phyloP scores from a whole-genome alignment of 2,888 invertebrate genomes.

The Drosophila tripunctata region DNA sequence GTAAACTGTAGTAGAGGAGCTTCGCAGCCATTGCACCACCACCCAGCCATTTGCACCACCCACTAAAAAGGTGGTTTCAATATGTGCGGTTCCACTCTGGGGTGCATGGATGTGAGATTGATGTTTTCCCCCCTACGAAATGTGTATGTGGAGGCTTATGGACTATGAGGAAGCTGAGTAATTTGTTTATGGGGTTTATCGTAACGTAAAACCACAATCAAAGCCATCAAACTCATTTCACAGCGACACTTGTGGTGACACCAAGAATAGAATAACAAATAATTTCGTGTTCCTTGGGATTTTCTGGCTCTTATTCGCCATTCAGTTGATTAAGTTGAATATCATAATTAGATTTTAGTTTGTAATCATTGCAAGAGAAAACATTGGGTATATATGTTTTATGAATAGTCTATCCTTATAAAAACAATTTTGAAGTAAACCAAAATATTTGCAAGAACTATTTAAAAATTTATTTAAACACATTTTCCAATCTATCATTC shows the following conservation, averaged over 20 bases:
- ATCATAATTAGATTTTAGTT: not conserved
- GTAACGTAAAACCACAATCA: constrained; percentile 32
- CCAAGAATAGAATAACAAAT: constrained; percentile 8
- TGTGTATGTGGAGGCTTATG: constrained; percentile 41
- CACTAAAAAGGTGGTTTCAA: constrained; percentile 47
- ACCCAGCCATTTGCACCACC: not conserved
- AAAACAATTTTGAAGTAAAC: too few relatives aligned
- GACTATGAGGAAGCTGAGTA: constrained; percentile 39
- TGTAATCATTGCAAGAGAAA: not conserved
- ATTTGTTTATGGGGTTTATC: constrained; percentile 52
- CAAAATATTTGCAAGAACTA: too few relatives aligned
- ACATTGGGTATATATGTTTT: too few relatives aligned
- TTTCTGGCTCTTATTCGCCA: not conserved
- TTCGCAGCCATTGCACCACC: constrained; percentile 9
- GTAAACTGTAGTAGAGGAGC: constrained; percentile 38
- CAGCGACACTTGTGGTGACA: constrained; percentile 14
- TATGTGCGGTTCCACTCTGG: constrained; percentile 33
- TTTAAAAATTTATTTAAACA: not conserved
- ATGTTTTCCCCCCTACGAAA: constrained; percentile 20
- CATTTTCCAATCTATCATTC: too few relatives aligned
- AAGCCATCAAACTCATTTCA: constrained; percentile 38
- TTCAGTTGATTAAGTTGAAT: not conserved
- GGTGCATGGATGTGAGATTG: constrained; percentile 33
- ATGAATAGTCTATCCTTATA: too few relatives aligned
- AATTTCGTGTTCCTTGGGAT: not conserved